Conservation (phyloP, 2,797 vertebrate genomes). For the Alosa sapidissima region DNA sequence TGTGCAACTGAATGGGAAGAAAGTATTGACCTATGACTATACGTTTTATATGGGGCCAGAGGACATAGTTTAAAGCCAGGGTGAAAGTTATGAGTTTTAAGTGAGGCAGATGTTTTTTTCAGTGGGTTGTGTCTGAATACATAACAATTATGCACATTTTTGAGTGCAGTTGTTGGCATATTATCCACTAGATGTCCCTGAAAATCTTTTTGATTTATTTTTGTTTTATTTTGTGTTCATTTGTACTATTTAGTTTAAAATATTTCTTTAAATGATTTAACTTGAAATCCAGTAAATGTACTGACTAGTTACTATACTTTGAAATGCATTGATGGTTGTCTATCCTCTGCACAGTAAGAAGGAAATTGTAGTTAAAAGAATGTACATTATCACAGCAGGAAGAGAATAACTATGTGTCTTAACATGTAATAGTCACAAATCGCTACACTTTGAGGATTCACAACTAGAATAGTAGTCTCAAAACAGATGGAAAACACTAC, state of each 20-base stretch:
- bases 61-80: background rate
- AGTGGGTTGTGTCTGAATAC: constrained; percentile 26
- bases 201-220: background rate
- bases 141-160: constrained; percentile 31
- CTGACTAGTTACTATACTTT: background rate
- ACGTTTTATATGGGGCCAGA: background rate
- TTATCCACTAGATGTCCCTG: constrained; percentile 49
- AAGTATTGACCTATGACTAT: background rate
- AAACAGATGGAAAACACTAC: background rate
- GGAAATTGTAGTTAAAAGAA: background rate
- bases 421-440: background rate
- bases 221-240: background rate
- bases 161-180: background rate
- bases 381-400: background rate
- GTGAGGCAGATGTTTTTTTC: background rate
- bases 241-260: background rate
- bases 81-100: background rate
- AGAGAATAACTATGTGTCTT: background rate
- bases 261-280: background rate
- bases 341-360: background rate
- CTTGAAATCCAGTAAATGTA: background rate
- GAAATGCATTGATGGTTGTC: background rate
- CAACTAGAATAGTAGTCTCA: background rate
- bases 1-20: background rate
- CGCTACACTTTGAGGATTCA: background rate